Conservation (phyloP, 2,113 vertebrate species). For the Albula goreensis region DNA sequence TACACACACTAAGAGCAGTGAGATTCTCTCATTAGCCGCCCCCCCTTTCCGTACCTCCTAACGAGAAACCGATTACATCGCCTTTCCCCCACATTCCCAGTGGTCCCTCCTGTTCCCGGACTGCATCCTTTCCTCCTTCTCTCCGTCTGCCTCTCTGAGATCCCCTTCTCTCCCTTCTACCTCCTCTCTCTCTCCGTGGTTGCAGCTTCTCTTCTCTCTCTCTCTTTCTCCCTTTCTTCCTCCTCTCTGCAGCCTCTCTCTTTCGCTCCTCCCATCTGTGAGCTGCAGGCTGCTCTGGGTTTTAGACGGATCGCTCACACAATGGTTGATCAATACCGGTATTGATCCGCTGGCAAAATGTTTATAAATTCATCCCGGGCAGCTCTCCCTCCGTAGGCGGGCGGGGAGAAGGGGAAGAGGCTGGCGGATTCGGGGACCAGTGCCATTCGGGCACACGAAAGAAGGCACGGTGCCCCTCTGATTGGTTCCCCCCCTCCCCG, state of each 20-base stretch:
- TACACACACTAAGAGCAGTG: background rate
- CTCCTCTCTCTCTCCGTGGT: slow-evolving; percentile 59
- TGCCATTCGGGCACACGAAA: slow-evolving; percentile 61
- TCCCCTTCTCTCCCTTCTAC: slow-evolving; percentile 54
- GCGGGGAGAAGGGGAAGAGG: slow-evolving; percentile 14
- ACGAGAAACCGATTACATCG: slow-evolving; percentile 74
- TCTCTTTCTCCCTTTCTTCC: slow-evolving; percentile 42
- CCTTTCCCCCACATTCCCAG: slow-evolving; percentile 54
- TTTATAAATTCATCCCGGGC: slow-evolving; percentile 81
- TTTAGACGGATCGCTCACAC: slow-evolving; percentile 82
- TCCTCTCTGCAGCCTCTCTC: slow-evolving; percentile 60
- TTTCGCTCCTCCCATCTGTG: slow-evolving; percentile 78
- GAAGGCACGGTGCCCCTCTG: slow-evolving; percentile 49
- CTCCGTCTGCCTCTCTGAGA: slow-evolving; percentile 39
- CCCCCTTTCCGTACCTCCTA: slow-evolving; percentile 59
- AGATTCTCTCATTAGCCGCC: slow-evolving; percentile 62
- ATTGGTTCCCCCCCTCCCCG: slow-evolving; percentile 54
- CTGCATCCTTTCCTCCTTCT: slow-evolving; percentile 64
- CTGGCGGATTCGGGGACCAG: slow-evolving; percentile 52
- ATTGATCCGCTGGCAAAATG: slow-evolving; percentile 84
- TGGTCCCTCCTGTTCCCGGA: slow-evolving; percentile 50
- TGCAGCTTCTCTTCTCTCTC: slow-evolving; percentile 71
- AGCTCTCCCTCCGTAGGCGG: slow-evolving; percentile 57
- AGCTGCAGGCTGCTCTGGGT: slow-evolving; percentile 77
- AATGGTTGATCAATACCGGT: slow-evolving; percentile 83